Percentiles rank a stretch among this genome's conserved stretches.
Conservation (phyloP, 2,113 vertebrate species). For the Gymnocephalus cernua region DNA sequence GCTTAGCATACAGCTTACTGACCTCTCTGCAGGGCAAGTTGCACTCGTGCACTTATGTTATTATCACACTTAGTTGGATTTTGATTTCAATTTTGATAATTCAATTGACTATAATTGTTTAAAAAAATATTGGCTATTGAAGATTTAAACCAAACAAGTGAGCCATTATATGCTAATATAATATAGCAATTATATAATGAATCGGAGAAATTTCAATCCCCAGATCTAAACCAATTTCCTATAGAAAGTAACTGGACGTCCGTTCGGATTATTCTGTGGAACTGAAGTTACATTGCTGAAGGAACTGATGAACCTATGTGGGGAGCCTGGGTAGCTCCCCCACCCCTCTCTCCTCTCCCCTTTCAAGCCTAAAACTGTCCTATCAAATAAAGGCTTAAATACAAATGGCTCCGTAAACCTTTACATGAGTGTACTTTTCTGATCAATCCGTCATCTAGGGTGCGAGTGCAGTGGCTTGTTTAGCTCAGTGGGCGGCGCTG, state of each 20-base stretch:
- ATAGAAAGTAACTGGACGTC: no score
- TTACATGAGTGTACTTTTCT: background rate
- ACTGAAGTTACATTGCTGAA: background rate
- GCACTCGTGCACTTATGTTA: no score
- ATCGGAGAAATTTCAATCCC: no score
- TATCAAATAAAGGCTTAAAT: no score
- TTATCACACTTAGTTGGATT: background rate
- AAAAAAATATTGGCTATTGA: background rate
- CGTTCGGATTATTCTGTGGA: background rate
- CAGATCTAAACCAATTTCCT: no score
- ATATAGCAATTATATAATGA: no score
- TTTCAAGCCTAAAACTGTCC: no score
- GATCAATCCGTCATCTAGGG: constrained; percentile 25
- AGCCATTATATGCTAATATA: background rate
- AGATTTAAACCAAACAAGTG: background rate
- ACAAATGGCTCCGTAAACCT: background rate
- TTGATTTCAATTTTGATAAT: background rate
- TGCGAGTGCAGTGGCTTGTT: constrained; percentile 17
- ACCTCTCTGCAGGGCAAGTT: no score
- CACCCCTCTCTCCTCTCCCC: no score
- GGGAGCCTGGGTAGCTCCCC: no score
- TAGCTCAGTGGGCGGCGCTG: constrained; percentile 85
- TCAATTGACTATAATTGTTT: background rate
- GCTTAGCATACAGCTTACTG: background rate
- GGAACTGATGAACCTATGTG: no score